Conservation (phyloP, 2,888 invertebrate genomes). For the Erebia epiphron region DNA sequence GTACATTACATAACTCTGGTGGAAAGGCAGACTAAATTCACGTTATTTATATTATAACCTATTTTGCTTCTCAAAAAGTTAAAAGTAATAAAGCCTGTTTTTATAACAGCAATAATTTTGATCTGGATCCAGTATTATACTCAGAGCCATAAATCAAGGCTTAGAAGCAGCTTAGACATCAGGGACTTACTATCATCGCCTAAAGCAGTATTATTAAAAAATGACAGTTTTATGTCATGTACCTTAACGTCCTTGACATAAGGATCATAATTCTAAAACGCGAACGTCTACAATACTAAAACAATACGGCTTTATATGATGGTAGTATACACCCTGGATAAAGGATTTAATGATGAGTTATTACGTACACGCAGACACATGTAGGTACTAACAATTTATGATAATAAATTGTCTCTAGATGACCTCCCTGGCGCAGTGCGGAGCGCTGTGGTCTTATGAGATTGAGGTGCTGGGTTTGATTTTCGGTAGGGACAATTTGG, state of each 20-base stretch:
- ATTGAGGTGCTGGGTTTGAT: no score
- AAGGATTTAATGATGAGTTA: constrained; percentile 24
- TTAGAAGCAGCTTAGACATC: constrained; percentile 12
- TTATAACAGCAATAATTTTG: constrained; percentile 6
- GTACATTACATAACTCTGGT: no score
- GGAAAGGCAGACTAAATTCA: no score
- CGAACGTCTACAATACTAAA: no score
- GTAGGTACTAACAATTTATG: constrained; percentile 5
- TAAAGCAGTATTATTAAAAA: no score
- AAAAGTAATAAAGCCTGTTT: background rate
- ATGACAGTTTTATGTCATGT: no score
- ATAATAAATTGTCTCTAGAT: background rate
- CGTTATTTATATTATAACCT: background rate
- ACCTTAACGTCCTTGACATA: no score
- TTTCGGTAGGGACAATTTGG: no score
- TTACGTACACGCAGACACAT: constrained; percentile 14
- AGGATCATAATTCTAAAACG: no score
- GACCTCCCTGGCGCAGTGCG: background rate
- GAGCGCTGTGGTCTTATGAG: no score
- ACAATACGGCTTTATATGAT: no score
- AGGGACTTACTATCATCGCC: no score
- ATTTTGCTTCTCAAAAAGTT: background rate
- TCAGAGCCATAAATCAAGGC: constrained; percentile 19
- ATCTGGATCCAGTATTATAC: constrained; percentile 5
- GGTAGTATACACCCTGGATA: background rate